Base-by-base conservation (phyloP, 2,888 invertebrate species). In the Athripsodes cinereus region DNA sequence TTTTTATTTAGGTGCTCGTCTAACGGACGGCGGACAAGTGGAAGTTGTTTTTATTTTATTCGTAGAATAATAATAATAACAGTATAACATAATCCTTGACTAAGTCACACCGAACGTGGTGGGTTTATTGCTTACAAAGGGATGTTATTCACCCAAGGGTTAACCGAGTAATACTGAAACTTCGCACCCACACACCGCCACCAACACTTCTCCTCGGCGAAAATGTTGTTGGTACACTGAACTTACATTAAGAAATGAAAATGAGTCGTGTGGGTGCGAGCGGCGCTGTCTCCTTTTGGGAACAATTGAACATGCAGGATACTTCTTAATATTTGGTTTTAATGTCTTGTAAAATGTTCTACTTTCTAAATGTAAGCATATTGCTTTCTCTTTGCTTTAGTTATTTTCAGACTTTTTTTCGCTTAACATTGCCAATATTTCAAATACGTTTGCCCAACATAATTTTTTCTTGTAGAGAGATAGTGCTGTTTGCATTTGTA, bases 41-140 rank as follows among this genome's bases (percentile, higher is more conserved):
- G 16, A 40, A 40, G 40, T 40, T n/a, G n/a, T n/a, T 40, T 40
- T 40, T 13, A 40, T 40, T 40, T 40, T 40, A 40, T 13, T 40
- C 13, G n/a, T 13, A 16, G 26, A 26, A 10, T 6, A 40, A 16
- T 5, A 40, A 13, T 8, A 40, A 16, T 5, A 40, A 13, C 3
- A 40, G 13, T 8, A 40, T 40, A n/a, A 40, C 13, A 40, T 13
- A 40, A 40, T 40, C 40, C 40, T 40, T 16, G 40, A 40, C n/a
- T 40, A 40, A 40, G 40, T 31, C 31, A 31, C 31, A 11, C 31
- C 40, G 40, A 40, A 40, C 40, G 40, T 40, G 40, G 40, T 16
- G 40, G 40, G 40, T 40, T 40, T 40, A 40, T 40, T 40, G 13
- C 40, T 40, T 40, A 40, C 40, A 40, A 40, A 40, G 40, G 40